Evolutionary conservation across 64 coral and sea anemone species (phyloP), one percentile per base, ranked within the genome.

Genomic region (Stichodactyla helianthus): DNA sequence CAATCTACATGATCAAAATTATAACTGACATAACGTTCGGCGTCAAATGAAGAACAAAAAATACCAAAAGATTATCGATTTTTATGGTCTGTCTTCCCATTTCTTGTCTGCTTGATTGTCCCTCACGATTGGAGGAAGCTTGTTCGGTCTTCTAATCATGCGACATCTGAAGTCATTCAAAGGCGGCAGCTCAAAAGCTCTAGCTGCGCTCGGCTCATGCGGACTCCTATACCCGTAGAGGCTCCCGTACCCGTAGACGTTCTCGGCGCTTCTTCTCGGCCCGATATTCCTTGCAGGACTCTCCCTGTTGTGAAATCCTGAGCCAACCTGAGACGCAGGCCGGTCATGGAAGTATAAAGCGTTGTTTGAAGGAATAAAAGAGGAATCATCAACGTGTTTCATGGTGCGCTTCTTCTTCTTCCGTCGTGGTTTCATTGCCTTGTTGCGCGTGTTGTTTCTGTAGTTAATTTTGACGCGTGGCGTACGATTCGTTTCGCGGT

Each of bases 371-470:
- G 26, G 68, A 11, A 23, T 11, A 13, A 74, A 74, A 74, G 23
- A 31, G 23, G 25, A 12, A 10, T 88, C 86, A 14, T 88, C 31
- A 2, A 35, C 86, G 10, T 14, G 16, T 52, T 80, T 88, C 20
- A 50, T 60, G n/a, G 52, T 53, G 25, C 55, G 63, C 22, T 83
- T 89, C 10, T 89, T 89, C 80, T 89, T 89, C 51, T 68, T 89
- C 0, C 79, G 44, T 2, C 88, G 79, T 19, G 59, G 70, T 50
- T 87, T 83, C 50, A 6, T 70, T 53, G 31, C 59, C 11, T 58
- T 83, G 64, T 55, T 79, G 88, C 61, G 51, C 51, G 7, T 23
- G 88, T 10, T 35, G 80, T 4, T 71, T 82, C 5, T 63, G 65
- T 71, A 53, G 68, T 57, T 62, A 35, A 55, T 76, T 77, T 17